Base-by-base conservation (phyloP, 2,113 vertebrate genomes). In the Sylvietta virens region DNA sequence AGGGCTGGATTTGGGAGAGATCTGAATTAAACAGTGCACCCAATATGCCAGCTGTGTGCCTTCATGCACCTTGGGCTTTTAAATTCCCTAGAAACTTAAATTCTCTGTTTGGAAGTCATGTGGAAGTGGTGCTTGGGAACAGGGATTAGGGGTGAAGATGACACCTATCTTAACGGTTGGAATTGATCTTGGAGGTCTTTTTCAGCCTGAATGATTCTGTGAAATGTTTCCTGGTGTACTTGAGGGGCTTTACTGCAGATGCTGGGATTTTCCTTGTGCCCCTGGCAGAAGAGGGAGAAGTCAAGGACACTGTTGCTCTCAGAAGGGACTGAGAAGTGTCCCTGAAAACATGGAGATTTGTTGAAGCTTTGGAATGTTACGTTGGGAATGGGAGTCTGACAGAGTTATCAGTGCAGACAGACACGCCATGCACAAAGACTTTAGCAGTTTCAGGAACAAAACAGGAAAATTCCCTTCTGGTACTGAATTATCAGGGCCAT, bases 1-100 rank as follows among this genome's bases (percentile, higher is more conserved):
- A n/a, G 39, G 18, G 2, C 42, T 26, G 40, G 23, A 1, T 45
- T 35, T 54, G 79, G 77, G 56, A 6, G 27, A 6, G 6, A 26
- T 45, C 30, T 24, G 39, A 16, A 45, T 66, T 10, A 20, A 64
- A 3, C 20, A 5, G 19, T 7, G 17, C 47, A 16, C 0, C 11
- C 1, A 22, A 0, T 2, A 1, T 28, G 30, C 1, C 2, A 50
- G 39, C 48, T 42, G 2, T 2, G 9, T 54, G 60, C 30, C 19
- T 17, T 42, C 1, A 0, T 57, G 20, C 23, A 1, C 20, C 23
- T 45, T 1, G 0, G 78, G 69, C 58, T 87, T 7, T 71, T 33
- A 5, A 35, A 30, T 24, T 58, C 26, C n/a, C 21, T 61, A n/a
- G n/a, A 27, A 69, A 54, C 82, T 13, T 9, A 11, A 48, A 33